Evolutionary conservation across 2,888 invertebrate species (phyloP).

Genomic region (Tortrix viridana): DNA sequence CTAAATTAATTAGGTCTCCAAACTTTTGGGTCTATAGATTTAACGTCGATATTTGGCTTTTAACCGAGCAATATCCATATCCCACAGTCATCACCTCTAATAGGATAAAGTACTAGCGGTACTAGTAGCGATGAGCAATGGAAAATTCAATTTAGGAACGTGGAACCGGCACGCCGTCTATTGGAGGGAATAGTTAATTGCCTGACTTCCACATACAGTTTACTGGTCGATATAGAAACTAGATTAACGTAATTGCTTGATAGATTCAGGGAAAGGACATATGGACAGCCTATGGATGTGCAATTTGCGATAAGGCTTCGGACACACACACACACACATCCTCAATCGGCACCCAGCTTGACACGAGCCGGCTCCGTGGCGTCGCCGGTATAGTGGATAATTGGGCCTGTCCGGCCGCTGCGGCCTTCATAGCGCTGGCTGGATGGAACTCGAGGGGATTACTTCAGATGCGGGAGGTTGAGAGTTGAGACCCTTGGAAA

Average conservation of each 20-base stretch:
- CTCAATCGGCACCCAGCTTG: slow-evolving; percentile 42
- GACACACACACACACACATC: slow-evolving; percentile 40
- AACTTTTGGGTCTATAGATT: no score
- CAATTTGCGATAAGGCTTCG: slow-evolving; percentile 25
- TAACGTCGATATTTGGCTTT: not conserved
- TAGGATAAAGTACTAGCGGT: slow-evolving; percentile 7
- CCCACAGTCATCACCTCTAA: slow-evolving; percentile 1
- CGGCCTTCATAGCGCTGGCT: slow-evolving; percentile 53
- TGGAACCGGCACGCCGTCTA: slow-evolving; percentile 44
- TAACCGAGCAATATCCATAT: not conserved
- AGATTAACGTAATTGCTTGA: slow-evolving; percentile 14
- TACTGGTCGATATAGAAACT: slow-evolving; percentile 10
- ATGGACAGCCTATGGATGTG: not conserved
- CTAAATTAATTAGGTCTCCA: no score
- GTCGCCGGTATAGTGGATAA: slow-evolving; percentile 53
- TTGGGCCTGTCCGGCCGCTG: slow-evolving; percentile 53
- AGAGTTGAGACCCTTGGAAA: slow-evolving; percentile 7
- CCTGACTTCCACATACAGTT: slow-evolving; percentile 38
- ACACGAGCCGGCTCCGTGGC: slow-evolving; percentile 47
- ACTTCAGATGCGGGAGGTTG: slow-evolving; percentile 27
- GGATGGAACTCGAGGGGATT: slow-evolving; percentile 30
- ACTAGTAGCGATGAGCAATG: slow-evolving; percentile 42
- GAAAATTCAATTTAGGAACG: slow-evolving; percentile 50
- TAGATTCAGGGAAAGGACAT: slow-evolving; percentile 7
- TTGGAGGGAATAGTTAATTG: slow-evolving; percentile 48